Percentiles rank a stretch among this genome's conserved stretches.
phyloP scores from a whole-genome alignment of 2,797 vertebrate species.

The Tamandua tetradactyla region DNA sequence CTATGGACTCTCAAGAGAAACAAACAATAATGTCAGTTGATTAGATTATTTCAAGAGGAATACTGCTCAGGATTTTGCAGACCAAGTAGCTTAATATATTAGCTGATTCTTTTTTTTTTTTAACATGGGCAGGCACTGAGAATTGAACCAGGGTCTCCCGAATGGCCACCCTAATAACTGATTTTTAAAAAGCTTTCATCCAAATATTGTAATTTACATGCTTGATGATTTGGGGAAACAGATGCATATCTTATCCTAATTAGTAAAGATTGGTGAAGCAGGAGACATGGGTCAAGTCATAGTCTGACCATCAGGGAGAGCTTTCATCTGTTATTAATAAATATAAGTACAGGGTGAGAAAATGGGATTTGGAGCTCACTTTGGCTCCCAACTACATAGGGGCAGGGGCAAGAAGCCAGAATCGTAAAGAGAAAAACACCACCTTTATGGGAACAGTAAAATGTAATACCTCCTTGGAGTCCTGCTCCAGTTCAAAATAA shows the following conservation, averaged over 20 bases:
- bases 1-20: not conserved
- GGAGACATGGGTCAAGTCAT: not conserved
- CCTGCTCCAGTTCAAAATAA: constrained; percentile 61
- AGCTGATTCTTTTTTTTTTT: no score
- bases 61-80: not conserved
- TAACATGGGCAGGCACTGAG: no score
- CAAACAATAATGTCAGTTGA: constrained; percentile 17
- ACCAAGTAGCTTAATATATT: not conserved
- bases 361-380: not conserved
- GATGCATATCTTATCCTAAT: not conserved
- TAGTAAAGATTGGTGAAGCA: not conserved
- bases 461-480: constrained; percentile 39
- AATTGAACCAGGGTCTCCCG: no score
- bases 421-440: constrained; percentile 36
- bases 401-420: constrained; percentile 8
- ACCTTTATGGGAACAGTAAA: constrained; percentile 65
- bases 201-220: not conserved
- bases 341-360: not conserved
- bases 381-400: not conserved
- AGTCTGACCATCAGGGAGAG: not conserved
- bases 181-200: not conserved
- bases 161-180: no score
- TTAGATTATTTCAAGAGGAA: not conserved
- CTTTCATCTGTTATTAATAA: not conserved
- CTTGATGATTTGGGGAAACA: not conserved